Conservation (phyloP, 2,113 vertebrate genomes). For the Chascanopsetta lugubris region DNA sequence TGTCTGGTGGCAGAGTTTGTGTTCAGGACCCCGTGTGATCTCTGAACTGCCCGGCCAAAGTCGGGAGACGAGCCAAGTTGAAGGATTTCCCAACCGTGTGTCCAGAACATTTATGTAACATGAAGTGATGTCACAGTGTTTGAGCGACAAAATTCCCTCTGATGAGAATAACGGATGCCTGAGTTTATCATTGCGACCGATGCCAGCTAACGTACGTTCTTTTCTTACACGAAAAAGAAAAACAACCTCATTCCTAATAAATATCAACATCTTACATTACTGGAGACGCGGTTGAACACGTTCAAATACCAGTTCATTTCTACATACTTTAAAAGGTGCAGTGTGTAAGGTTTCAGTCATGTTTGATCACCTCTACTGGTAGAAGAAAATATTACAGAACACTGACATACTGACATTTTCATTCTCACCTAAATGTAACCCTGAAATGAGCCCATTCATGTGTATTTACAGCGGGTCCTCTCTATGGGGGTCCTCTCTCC, state of each 20-base stretch:
- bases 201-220: not conserved
- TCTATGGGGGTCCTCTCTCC: too few species aligned
- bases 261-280: too few species aligned
- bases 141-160: not conserved
- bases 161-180: not conserved
- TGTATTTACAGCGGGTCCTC: too few species aligned
- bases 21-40: not conserved
- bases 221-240: not conserved
- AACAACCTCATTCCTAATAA: not conserved
- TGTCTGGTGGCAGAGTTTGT: not conserved
- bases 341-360: too few species aligned
- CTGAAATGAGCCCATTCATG: too few species aligned
- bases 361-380: too few species aligned
- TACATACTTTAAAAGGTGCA: too few species aligned
- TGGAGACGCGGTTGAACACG: too few species aligned
- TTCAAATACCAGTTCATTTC: too few species aligned
- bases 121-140: not conserved
- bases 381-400: too few species aligned
- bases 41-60: conserved; percentile 5
- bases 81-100: not conserved
- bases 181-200: not conserved
- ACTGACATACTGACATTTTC: too few species aligned
- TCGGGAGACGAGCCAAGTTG: not conserved
- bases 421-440: too few species aligned
- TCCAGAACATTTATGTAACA: not conserved